Conservation (phyloP, 2,888 invertebrate species). For the Lepidochitona cinerea region DNA sequence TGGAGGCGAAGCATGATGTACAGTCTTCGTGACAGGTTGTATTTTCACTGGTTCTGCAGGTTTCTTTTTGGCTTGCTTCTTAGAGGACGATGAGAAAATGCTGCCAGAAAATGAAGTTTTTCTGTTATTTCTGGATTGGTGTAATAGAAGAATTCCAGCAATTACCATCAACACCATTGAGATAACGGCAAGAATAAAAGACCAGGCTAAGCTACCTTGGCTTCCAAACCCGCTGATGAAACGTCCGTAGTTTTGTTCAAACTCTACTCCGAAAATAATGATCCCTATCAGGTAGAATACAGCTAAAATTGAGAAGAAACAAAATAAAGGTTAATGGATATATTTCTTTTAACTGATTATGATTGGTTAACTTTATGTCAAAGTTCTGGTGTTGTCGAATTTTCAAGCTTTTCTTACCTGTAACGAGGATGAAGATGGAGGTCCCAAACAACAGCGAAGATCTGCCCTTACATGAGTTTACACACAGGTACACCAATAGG, state of each 20-base stretch:
- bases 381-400: background rate
- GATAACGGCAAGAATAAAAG: constrained; percentile 40
- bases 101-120: too few species aligned
- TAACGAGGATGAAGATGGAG: constrained; percentile 36
- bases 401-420: constrained; percentile 28
- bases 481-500: constrained; percentile 39
- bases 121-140: background rate
- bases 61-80: too few species aligned
- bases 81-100: too few species aligned
- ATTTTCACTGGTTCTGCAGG: too few species aligned
- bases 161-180: constrained; percentile 37
- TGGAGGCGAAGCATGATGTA: too few species aligned
- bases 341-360: too few species aligned
- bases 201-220: constrained; percentile 31
- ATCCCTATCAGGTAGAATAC: constrained; percentile 38
- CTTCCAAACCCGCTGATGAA: constrained; percentile 6
- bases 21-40: too few species aligned
- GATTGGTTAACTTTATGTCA: background rate
- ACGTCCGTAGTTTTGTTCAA: constrained; percentile 29
- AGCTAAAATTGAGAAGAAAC: constrained; percentile 30
- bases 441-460: constrained; percentile 37
- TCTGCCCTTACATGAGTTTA: constrained; percentile 36
- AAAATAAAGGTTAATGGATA: background rate
- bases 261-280: constrained; percentile 41
- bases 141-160: constrained; percentile 30